Percentiles rank a stretch among this genome's conserved stretches.
phyloP scores from a whole-genome alignment of 2,888 invertebrate species.

The Habrosyne pyritoides region DNA sequence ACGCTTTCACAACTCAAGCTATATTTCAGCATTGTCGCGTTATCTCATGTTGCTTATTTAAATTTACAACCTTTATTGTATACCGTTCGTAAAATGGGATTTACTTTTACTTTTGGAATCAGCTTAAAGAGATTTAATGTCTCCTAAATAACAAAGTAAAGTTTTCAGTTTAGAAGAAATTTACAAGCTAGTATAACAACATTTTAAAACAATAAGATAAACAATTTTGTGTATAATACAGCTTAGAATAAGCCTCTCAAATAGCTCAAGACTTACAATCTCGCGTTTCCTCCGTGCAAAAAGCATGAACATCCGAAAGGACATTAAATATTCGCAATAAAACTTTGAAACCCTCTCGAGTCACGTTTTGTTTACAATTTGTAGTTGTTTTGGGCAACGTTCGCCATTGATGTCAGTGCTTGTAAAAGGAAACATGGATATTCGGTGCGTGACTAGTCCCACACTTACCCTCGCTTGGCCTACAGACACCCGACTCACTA shows the following conservation, averaged over 20 bases:
- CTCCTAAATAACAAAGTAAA: too few species aligned
- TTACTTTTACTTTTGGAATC: too few species aligned
- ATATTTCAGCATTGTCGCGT: slow-evolving; percentile 48
- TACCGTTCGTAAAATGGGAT: too few species aligned
- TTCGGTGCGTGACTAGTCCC: slow-evolving; percentile 55
- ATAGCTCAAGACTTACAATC: background rate
- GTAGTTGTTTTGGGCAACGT: slow-evolving; percentile 45
- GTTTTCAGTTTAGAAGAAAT: too few species aligned
- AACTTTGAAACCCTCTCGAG: slow-evolving; percentile 25
- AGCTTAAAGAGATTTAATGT: too few species aligned
- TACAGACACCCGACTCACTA: slow-evolving; percentile 31
- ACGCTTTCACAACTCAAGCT: slow-evolving; percentile 62
- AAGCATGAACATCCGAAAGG: background rate
- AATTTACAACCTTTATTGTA: too few species aligned
- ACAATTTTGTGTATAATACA: too few species aligned
- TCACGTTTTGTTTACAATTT: slow-evolving; percentile 56
- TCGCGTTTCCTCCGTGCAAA: background rate
- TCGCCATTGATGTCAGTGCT: slow-evolving; percentile 38
- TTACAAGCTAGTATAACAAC: too few species aligned
- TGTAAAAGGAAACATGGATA: slow-evolving; percentile 51
- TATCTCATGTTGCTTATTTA: slow-evolving; percentile 22
- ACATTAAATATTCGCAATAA: slow-evolving; percentile 21
- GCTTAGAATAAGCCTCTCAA: background rate
- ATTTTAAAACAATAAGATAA: too few species aligned
- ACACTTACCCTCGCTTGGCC: slow-evolving; percentile 28